Percentiles rank a stretch among this genome's conserved stretches.
Evolutionary conservation across 2,888 invertebrate species (phyloP).

Genomic region (Bibio marci): DNA sequence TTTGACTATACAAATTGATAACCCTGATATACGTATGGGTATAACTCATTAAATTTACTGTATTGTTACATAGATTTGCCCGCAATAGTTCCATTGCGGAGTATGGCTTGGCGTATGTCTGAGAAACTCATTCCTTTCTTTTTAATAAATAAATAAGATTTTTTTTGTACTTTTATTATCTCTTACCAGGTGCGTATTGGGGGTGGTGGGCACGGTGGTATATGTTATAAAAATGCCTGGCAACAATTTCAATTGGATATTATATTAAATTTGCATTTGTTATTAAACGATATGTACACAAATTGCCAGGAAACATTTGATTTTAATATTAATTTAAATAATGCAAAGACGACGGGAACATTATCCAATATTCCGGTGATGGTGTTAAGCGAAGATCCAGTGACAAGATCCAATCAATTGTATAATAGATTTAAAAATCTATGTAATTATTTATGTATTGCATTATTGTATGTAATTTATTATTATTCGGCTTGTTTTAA

Average conservation of each 20-base stretch:
- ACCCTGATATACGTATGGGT: no score
- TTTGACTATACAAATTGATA: no score
- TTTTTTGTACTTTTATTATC: no score
- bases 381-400: constrained; percentile 14
- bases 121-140: no score
- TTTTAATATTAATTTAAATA: constrained; percentile 6
- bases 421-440: constrained; percentile 15
- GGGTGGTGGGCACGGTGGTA: constrained; percentile 17
- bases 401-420: constrained; percentile 15
- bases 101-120: no score
- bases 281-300: constrained; percentile 15
- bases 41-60: no score
- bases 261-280: constrained; percentile 14
- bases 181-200: constrained; percentile 15
- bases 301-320: constrained; percentile 16
- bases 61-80: no score
- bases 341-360: neutral
- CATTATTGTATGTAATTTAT: constrained; percentile 4
- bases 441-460: constrained; percentile 12
- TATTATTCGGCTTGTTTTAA: no score
- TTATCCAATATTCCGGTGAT: no score
- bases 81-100: no score
- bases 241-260: constrained; percentile 16
- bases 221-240: constrained; percentile 19
- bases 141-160: no score